Evolutionary conservation across 2,797 vertebrate genomes (phyloP), one percentile per base, ranked within the genome.

Genomic region (Clamator glandarius): DNA sequence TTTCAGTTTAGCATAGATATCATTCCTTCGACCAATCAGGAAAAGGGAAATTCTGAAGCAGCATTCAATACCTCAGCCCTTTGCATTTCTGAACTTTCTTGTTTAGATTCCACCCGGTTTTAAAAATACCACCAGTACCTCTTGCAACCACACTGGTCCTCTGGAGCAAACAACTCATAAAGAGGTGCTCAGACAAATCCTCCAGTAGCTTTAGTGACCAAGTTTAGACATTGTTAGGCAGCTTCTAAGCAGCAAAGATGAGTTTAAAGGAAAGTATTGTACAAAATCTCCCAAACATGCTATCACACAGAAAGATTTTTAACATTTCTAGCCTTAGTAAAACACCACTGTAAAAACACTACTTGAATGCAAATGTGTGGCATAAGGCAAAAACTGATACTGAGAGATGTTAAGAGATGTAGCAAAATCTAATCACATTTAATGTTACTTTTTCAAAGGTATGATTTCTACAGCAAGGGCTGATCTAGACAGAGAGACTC

Each of bases 401-500:
- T 51, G 51, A 81, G 63, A 50, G 28, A 57, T 31, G 17, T 25
- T 58, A 39, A 28, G 39, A 59, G 0, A 2, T 15, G 9, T 25
- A 62, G 6, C 48, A 86, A 93, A 70, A 79, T 51, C 33, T 90
- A 24, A 91, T 36, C 31, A 25, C 41, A 55, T 46, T 61, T 55
- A 48, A 28, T 51, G 24, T 68, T 61, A 23, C 78, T 84, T 87
- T 87, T 96, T 64, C 96, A 74, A 93, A 99, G 99, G 99, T 95
- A 25, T 96, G 85, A 98, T 99, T 96, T 97, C 31, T 46, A 98
- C 98, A 58, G 96, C 87, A 48, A 96, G 69, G 36, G 92, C 92
- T 51, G 94, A 93, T 73, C 97, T 99, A 96, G 99, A 99, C 96
- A 98, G 99, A 88, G 99, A 99, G 93, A 94, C 15, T 25, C 96